These are phyloP conservation scores for Eupithecia subfuscata DNA, from an alignment of 2,888 invertebrate species.

Conservation along the genomic window DNA sequence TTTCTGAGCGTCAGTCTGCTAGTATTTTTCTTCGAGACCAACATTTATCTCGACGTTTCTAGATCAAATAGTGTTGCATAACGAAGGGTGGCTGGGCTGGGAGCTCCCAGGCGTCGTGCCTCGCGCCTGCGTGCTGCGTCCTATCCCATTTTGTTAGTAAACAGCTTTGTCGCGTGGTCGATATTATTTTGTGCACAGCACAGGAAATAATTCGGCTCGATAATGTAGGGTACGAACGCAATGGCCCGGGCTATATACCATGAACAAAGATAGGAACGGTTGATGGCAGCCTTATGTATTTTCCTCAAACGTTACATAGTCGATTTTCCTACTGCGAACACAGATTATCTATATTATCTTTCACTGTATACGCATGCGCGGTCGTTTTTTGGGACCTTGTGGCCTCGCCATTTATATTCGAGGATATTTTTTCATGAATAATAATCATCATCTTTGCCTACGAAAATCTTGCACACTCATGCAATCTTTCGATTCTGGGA, in stretches of 20 bases:
- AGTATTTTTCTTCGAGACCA: conserved; percentile 50
- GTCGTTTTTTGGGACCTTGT: conserved; percentile 29
- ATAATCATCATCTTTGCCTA: conserved; percentile 29
- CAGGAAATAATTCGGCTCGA: conserved; percentile 55
- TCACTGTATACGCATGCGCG: conserved; percentile 37
- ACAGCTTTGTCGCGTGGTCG: conserved; percentile 63
- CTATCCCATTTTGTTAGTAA: conserved; percentile 63
- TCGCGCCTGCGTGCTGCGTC: conserved; percentile 57
- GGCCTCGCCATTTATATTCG: conserved; percentile 33
- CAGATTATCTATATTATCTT: conserved; percentile 39
- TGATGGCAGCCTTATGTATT: conserved; percentile 42
- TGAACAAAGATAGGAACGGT: conserved; percentile 43
- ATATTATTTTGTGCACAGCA: conserved; percentile 61
- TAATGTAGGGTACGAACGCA: conserved; percentile 44
- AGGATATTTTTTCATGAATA: conserved; percentile 35
- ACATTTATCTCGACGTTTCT: conserved; percentile 64
- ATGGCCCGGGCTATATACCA: conserved; percentile 44
- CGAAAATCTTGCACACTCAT: conserved; percentile 33
- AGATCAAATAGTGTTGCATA: conserved; percentile 72
- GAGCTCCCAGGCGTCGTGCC: conserved; percentile 53
- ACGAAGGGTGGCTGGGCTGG: conserved; percentile 62
- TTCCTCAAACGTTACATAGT: conserved; percentile 39
- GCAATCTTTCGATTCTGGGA: conserved; percentile 32
- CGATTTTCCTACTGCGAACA: conserved; percentile 40
- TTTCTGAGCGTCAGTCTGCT: conserved; percentile 39